These are phyloP conservation scores for Cerastis leucographa DNA, from an alignment of 2,888 invertebrate genomes.

Conservation along the genomic window DNA sequence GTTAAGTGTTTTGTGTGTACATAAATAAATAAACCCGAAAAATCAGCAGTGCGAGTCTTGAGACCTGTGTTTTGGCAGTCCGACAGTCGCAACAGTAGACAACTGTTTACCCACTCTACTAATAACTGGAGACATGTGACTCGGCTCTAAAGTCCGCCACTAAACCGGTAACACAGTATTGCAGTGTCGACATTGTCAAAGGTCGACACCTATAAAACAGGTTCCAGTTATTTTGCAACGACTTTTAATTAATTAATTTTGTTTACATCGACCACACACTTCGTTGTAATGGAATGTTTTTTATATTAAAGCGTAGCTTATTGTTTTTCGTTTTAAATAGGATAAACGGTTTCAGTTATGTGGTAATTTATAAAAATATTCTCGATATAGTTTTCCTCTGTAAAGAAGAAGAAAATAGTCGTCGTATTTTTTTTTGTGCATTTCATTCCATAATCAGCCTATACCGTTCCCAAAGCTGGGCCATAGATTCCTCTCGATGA, in stretches of 20 bases:
- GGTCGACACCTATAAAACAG: slow-evolving; percentile 42
- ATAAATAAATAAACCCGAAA: no score
- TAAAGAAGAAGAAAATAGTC: background rate
- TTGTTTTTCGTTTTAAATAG: slow-evolving; percentile 1
- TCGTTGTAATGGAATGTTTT: slow-evolving; percentile 32
- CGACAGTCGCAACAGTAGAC: no score
- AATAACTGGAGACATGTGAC: slow-evolving; percentile 10
- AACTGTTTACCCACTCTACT: background rate
- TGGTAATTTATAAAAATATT: slow-evolving; percentile 19
- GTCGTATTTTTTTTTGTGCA: no score
- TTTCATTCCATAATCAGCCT: no score
- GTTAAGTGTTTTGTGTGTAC: no score
- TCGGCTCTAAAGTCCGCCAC: background rate
- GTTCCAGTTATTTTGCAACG: slow-evolving; percentile 29
- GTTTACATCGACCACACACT: slow-evolving; percentile 35
- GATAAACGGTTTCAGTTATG: slow-evolving; percentile 24
- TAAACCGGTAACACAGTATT: slow-evolving; percentile 45
- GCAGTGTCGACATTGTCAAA: slow-evolving; percentile 52
- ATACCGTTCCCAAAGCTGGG: background rate
- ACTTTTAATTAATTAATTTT: slow-evolving; percentile 44
- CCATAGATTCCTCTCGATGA: background rate
- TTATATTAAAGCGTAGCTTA: slow-evolving; percentile 9
- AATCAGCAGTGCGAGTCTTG: no score
- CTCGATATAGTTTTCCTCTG: slow-evolving; percentile 13
- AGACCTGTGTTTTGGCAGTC: no score